Conservation (phyloP, 1,140 invertebrate genomes). For the Zaprionus inermis region DNA sequence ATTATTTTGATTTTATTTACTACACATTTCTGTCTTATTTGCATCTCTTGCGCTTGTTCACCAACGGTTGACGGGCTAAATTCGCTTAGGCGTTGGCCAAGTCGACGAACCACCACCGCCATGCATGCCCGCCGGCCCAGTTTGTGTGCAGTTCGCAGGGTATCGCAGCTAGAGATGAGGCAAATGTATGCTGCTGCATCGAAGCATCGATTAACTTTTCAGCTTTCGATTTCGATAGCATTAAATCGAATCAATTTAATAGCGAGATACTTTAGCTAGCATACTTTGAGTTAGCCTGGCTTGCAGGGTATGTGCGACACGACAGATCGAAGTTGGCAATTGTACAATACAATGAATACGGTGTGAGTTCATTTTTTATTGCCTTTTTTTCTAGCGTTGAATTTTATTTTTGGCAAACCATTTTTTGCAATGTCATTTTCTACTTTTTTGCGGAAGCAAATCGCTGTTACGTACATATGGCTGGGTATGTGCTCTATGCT, state of each 20-base stretch:
- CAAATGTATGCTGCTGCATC: too few species aligned
- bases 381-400: slow-evolving; percentile 10
- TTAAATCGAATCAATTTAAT: background rate
- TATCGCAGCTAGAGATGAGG: background rate
- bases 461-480: slow-evolving; percentile 53
- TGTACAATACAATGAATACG: slow-evolving; percentile 30
- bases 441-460: slow-evolving; percentile 73
- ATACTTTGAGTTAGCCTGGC: background rate
- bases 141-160: slow-evolving; percentile 1
- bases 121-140: background rate
- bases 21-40: slow-evolving; percentile 23
- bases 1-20: slow-evolving; percentile 17
- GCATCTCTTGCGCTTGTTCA: slow-evolving; percentile 4
- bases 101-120: slow-evolving; percentile 20
- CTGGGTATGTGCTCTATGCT: background rate
- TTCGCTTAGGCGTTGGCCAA: slow-evolving; percentile 67
- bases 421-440: slow-evolving; percentile 62
- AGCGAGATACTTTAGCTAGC: background rate
- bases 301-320: background rate
- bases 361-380: slow-evolving; percentile 11
- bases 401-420: slow-evolving; percentile 14
- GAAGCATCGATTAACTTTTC: too few species aligned
- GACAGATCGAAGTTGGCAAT: slow-evolving; percentile 16
- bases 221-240: background rate
- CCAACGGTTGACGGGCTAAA: slow-evolving; percentile 48